These are phyloP conservation scores for Drosophila demipolita DNA, from an alignment of 2,888 invertebrate species.

Conservation along the genomic window DNA sequence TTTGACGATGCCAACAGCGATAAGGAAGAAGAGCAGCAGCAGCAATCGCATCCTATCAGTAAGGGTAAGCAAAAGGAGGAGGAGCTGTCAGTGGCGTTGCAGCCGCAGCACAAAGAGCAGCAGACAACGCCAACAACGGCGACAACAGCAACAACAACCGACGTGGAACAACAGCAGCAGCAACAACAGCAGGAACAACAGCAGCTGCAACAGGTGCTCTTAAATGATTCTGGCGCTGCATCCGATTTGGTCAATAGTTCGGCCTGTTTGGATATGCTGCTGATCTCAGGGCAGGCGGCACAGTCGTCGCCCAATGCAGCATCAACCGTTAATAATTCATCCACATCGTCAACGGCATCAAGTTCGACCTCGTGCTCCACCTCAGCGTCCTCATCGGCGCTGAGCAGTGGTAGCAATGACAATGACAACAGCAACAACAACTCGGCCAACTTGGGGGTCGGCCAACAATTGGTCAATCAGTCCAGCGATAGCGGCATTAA, in stretches of 20 bases:
- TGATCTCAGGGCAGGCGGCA: slow-evolving; percentile 69
- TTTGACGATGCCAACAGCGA: slow-evolving; percentile 65
- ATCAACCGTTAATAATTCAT: slow-evolving; percentile 47
- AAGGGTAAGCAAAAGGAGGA: neutral
- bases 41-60: neutral
- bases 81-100: neutral
- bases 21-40: slow-evolving; percentile 1
- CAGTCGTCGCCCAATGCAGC: slow-evolving; percentile 81
- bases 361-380: slow-evolving; percentile 60
- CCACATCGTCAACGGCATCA: slow-evolving; percentile 74
- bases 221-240: slow-evolving; percentile 80
- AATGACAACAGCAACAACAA: slow-evolving; percentile 48
- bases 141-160: slow-evolving; percentile 19
- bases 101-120: slow-evolving; percentile 13
- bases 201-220: slow-evolving; percentile 30
- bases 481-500: slow-evolving; percentile 80
- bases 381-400: slow-evolving; percentile 39
- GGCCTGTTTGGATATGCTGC: slow-evolving; percentile 71
- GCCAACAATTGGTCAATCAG: slow-evolving; percentile 66
- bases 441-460: slow-evolving; percentile 38
- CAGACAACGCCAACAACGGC: slow-evolving; percentile 27
- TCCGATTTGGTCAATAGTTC: slow-evolving; percentile 74
- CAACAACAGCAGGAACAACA: slow-evolving; percentile 12
- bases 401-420: slow-evolving; percentile 40
- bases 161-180: slow-evolving; percentile 18